Evolutionary conservation across 2,888 invertebrate genomes (phyloP), one percentile per base, ranked within the genome.

Genomic region (Penaeus monodon): DNA sequence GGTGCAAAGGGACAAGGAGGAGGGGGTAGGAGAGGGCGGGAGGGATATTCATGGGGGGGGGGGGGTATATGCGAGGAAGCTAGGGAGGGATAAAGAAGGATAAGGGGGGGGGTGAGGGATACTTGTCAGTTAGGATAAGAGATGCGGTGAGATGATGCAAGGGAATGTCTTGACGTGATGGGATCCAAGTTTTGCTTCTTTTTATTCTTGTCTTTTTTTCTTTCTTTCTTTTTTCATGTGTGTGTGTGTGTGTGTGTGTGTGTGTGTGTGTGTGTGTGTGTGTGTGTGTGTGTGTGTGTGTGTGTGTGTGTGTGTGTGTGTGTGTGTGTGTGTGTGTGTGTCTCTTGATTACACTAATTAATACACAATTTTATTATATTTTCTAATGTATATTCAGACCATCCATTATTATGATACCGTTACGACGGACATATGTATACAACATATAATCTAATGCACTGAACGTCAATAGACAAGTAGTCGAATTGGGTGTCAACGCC

Each of bases 261-360:
- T 81, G 57, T 66, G 81, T 81, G 81, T 27, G 64, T 81, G 14
- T 57, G 78, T 24, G 44, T 49, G 49, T 24, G 44, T 6, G 57
- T 20, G 49, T 78, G 79, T 57, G 79, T 27, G 29, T 33, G 33
- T 64, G 64, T 27, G 57, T 77, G 77, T 29, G 27, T 29, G 74
- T 29, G 33, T 74, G 74, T 14, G 74, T 33, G 74, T 20, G 1
- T 24, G n/a, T 57, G 77, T 22, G 3, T 22, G 7, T 4, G 44
- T 77, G 49, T 27, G 63, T 27, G n/a, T n/a, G n/a, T 57, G 77
- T 22, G 3, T 22, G 7, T 4, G 44, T 77, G 49, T 27, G 63
- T 27, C 49, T 77, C 49, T 27, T 14, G 1, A 38, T 38, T 38
- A 38, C 4, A 38, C 33, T 38, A 38, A 38, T 38, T 38, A 38